phyloP scores from a whole-genome alignment of 2,797 vertebrate species.

The Premnoplex brunnescens region DNA sequence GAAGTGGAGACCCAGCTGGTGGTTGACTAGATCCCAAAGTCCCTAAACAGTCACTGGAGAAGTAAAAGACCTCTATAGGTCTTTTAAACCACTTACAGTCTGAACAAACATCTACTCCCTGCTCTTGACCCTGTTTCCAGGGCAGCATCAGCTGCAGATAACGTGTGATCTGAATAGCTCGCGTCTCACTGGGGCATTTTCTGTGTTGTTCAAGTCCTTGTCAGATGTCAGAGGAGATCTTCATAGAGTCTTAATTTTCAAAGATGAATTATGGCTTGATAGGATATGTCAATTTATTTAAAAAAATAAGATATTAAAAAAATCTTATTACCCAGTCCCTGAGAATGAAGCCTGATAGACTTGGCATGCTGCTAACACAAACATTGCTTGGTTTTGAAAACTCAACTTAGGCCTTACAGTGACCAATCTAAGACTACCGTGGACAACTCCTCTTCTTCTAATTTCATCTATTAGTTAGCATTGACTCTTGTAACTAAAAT shows the following conservation, averaged over 20 bases:
- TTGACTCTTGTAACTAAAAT: neutral
- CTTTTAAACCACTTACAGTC: neutral
- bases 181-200: neutral
- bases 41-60: neutral
- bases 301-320: neutral
- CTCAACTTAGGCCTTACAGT: neutral
- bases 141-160: neutral
- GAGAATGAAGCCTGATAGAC: neutral
- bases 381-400: neutral
- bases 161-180: neutral
- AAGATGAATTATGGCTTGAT: neutral
- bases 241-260: neutral
- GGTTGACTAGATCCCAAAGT: neutral
- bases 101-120: neutral
- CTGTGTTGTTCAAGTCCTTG: neutral
- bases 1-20: neutral
- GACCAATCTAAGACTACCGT: neutral
- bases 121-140: neutral
- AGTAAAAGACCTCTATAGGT: neutral
- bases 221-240: neutral
- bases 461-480: neutral
- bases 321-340: neutral
- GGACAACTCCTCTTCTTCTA: neutral
- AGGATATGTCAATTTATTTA: neutral
- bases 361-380: neutral